Percentiles rank a stretch among this genome's conserved stretches.
These are phyloP conservation scores for Prionailurus bengalensis DNA, from an alignment of 2,113 vertebrate species.

Conservation along the genomic window DNA sequence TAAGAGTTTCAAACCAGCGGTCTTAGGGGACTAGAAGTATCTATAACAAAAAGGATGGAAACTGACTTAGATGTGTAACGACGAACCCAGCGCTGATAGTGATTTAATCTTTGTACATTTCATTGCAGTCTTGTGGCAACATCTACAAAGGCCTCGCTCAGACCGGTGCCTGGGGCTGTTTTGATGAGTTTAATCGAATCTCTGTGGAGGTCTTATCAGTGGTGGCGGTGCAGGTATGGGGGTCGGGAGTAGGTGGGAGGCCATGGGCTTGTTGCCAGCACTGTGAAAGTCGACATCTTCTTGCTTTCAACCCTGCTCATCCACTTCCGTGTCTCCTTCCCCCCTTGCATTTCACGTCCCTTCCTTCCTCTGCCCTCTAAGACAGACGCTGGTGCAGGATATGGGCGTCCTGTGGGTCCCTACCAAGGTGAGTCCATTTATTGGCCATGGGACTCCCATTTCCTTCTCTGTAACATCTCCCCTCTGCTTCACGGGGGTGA, in stretches of 20 bases:
- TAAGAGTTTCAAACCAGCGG: constrained; percentile 1
- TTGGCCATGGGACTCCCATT: background rate
- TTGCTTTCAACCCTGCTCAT: background rate
- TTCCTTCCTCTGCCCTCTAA: background rate
- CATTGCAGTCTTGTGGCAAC: constrained; percentile 95
- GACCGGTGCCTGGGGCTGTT: constrained; percentile 99
- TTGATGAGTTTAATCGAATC: constrained; percentile 99
- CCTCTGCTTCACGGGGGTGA: background rate
- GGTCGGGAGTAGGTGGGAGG: background rate
- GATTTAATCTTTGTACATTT: constrained; percentile 75
- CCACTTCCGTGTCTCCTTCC: background rate
- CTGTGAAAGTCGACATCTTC: background rate
- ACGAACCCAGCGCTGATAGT: background rate
- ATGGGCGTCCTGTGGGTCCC: background rate
- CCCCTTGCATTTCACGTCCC: too few relatives aligned
- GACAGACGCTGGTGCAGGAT: background rate
- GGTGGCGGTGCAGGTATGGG: constrained; percentile 96
- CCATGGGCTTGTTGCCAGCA: rapidly evolving
- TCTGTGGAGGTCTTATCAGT: constrained; percentile 98
- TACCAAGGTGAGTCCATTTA: background rate
- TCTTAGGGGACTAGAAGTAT: constrained; percentile 23
- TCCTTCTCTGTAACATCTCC: background rate
- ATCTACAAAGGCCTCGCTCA: constrained; percentile 99
- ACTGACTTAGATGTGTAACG: constrained; percentile 51
- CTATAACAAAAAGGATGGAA: constrained; percentile 71